Evolutionary conservation across 1,140 invertebrate species (phyloP).

Genomic region (Nasonia longicornis): DNA sequence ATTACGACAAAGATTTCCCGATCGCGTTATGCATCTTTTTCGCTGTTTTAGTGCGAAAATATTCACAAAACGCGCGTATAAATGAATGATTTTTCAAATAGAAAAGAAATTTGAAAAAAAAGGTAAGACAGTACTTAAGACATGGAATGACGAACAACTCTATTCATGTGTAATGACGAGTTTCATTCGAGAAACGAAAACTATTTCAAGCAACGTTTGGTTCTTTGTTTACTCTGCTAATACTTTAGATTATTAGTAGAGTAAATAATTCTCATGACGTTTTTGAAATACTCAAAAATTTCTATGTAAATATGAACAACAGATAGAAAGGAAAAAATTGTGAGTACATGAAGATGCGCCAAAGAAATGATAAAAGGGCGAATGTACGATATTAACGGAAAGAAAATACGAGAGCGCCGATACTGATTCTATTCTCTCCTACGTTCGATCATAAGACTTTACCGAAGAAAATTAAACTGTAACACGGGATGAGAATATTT

Average conservation of each 20-base stretch:
- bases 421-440: conserved; percentile 11
- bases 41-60: not conserved
- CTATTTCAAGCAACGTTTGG: not conserved
- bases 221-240: not conserved
- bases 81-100: not conserved
- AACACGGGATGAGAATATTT: not conserved
- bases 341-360: conserved; percentile 13
- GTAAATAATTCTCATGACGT: not conserved
- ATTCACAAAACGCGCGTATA: not conserved
- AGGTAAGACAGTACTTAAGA: not conserved
- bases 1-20: too few species aligned
- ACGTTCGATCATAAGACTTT: conserved; percentile 4
- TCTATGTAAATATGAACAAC: not conserved
- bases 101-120: not conserved
- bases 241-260: not conserved
- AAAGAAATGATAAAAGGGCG: conserved; percentile 31
- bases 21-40: not conserved
- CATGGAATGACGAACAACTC: not conserved
- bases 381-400: conserved; percentile 7
- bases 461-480: not conserved
- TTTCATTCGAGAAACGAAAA: not conserved
- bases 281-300: not conserved
- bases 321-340: not conserved
- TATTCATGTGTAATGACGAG: not conserved
- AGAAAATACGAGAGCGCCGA: not conserved